Base-by-base conservation (phyloP, 2,113 vertebrate species). In the Casuarius casuarius region DNA sequence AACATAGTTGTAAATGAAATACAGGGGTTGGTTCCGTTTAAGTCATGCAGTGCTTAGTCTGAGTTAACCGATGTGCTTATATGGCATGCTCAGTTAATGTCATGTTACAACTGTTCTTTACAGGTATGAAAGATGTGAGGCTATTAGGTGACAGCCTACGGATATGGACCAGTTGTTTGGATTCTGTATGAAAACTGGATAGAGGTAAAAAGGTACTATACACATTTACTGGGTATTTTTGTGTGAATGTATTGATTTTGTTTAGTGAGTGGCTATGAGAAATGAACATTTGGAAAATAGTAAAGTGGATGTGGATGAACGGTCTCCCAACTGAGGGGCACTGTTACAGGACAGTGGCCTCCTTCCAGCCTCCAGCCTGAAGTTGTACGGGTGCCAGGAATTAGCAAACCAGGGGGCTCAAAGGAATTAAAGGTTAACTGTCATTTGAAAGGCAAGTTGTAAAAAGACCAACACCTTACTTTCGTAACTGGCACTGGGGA, bases 1-100 rank as follows among this genome's bases (percentile, higher is more conserved):
- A 44, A 44, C 0, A 0, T 26, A 68, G 59, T 40, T 94, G 56
- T 42, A 62, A 90, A 59, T 0, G 0, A 87, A 89, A 38, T 44
- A 10, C 0, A 0, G 25, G 10, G 15, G 59, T 82, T 62, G 31
- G 51, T 33, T 87, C 9, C 11, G 11, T 72, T 92, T 89, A 54
- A 56, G 78, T 42, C 58, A 46, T 40, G 21, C 33, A 29, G 58
- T 52, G 40, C n/a, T 89, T 87, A 73, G 10, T 56, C 26, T 82
- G 46, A 61, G 16, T 75, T 49, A 54, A 67, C 61, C 62, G 44
- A 15, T n/a, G 48, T 89, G 56, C 28, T 76, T 48, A 12, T 19
- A 10, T 9, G 25, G 16, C 17, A 18, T 65, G 10, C 29, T 76
- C 61, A 72, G 38, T 78, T 84, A 72, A 44, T 85, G 29, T 11